phyloP scores from a whole-genome alignment of 2,113 vertebrate species.

The Dipodomys spectabilis region DNA sequence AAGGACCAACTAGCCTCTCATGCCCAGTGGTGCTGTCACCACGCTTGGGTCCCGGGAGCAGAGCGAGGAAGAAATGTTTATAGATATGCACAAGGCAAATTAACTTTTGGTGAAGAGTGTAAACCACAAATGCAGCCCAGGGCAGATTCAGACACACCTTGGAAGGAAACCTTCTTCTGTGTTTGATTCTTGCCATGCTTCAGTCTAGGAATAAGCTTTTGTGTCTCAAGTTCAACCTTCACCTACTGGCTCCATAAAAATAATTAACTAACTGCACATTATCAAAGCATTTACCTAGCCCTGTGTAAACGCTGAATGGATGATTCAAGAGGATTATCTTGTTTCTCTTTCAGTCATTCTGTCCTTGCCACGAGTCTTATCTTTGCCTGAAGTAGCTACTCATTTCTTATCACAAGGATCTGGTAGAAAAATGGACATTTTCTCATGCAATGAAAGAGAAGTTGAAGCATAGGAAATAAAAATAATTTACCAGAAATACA shows the following conservation, averaged over 20 bases:
- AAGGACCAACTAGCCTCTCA: background rate
- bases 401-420: background rate
- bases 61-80: background rate
- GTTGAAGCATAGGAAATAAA: background rate
- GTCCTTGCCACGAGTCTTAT: background rate
- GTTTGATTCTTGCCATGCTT: background rate
- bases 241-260: background rate
- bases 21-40: background rate
- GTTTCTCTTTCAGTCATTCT: background rate
- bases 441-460: background rate
- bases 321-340: background rate
- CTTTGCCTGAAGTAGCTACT: background rate
- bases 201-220: background rate
- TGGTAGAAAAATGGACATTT: background rate
- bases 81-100: background rate
- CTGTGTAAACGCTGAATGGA: background rate
- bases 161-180: background rate
- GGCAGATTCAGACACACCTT: background rate
- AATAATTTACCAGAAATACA: background rate
- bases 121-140: background rate
- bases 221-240: background rate
- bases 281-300: background rate
- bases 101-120: background rate
- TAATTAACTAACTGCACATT: background rate
- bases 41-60: background rate